Evolutionary conservation across 1,140 invertebrate species (phyloP).

Genomic region (Sitobion miscanthi): DNA sequence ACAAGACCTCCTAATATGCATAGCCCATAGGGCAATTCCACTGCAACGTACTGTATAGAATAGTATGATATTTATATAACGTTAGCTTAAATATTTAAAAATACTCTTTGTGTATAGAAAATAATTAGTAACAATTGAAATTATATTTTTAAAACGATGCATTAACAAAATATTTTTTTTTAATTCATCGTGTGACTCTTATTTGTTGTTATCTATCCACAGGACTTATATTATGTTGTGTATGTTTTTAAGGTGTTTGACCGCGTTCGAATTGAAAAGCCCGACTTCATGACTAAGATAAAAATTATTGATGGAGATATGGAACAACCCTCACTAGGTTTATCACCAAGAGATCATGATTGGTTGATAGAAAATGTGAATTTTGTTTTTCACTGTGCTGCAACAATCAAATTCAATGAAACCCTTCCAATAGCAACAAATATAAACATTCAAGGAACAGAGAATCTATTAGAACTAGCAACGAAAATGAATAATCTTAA

Average conservation of each 20-base stretch:
- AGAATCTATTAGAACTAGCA: slow-evolving; percentile 24
- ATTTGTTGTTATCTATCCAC: no score
- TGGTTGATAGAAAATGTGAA: slow-evolving; percentile 18
- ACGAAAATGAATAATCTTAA: slow-evolving; percentile 27
- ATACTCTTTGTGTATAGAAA: no score
- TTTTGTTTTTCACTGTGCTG: slow-evolving; percentile 31
- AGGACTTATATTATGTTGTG: background rate
- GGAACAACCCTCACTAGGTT: background rate
- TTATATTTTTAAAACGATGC: no score
- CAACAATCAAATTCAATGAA: background rate
- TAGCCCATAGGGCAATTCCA: no score
- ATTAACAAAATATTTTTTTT: background rate
- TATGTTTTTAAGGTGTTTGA: background rate
- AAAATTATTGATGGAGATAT: background rate
- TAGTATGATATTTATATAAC: no score
- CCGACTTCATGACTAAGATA: background rate
- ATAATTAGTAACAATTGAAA: no score
- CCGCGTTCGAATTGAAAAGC: background rate
- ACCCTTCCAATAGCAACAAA: background rate
- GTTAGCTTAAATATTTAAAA: no score
- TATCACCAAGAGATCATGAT: background rate
- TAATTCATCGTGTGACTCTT: background rate
- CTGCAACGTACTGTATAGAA: no score
- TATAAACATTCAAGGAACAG: slow-evolving; percentile 47
- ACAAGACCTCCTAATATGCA: no score